Base-by-base conservation (phyloP, 92 coral and sea anemone species). In the Phenganax stokvisi region DNA sequence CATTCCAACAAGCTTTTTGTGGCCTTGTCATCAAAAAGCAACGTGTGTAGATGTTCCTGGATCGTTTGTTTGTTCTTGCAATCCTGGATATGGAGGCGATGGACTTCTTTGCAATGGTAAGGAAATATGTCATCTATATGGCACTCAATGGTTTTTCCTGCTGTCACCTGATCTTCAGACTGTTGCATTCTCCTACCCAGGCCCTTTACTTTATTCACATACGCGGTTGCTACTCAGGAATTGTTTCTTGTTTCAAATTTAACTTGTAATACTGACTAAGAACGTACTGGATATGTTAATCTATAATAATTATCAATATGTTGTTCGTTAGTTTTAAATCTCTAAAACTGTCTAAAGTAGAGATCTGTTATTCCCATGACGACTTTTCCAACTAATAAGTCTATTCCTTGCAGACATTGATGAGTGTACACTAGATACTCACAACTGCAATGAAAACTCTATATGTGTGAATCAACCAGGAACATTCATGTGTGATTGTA, bases 11-110 rank as follows among this genome's bases (percentile, higher is more conserved):
- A 79, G 83, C 53, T 65, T 62, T 27, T 62, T 51, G 10, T 79
- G 83, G 83, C 83, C 83, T 17, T 79, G 83, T 30, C 83, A 79
- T 79, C 83, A 79, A 54, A 63, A 64, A 65, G 83, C 83, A 20
- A n/a, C 47, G 8, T 79, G 83, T 64, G 44, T 30, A 2, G 83
- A 79, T 79, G 11, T 47, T 20, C 73, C 83, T 11, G 83, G 83
- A 47, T 47, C 59, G 13, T 79, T 31, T 64, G 54, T 20, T 17
- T 79, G 83, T 54, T n/a, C 83, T 7, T 79, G 83, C 9, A n/a
- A 37, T 8, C 6, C 13, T 12, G 83, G 83, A n/a, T 79, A 79
- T 51, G 17, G 51, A 8, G 83, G 83, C 1, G 61, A 79, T 25
- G 83, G 83, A 79, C 20, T 62, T 63, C 0, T 12, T 47, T 79